Conservation (phyloP, 2,888 invertebrate genomes). For the Sphaerophoria taeniata region DNA sequence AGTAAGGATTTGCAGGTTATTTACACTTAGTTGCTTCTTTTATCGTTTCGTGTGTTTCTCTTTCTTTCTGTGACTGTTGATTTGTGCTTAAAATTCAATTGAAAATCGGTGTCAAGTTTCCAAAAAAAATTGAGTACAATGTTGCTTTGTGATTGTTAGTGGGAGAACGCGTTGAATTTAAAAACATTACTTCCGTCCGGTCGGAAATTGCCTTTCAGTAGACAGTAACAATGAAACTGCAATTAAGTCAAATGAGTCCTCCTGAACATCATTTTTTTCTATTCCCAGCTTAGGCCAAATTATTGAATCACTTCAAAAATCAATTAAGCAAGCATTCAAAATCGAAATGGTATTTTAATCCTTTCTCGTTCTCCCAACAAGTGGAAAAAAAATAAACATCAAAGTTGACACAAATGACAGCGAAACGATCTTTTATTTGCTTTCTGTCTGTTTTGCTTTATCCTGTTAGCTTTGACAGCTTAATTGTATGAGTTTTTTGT, state of each 20-base stretch:
- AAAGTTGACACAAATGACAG: conserved; percentile 4
- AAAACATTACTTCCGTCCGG: too few species aligned
- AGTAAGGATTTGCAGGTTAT: conserved; percentile 55
- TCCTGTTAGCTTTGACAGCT: not conserved
- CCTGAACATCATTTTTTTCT: conserved; percentile 2
- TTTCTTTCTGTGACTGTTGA: conserved; percentile 26
- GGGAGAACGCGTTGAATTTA: too few species aligned
- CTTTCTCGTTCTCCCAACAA: conserved; percentile 15
- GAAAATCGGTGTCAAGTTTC: conserved; percentile 36
- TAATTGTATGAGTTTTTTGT: conserved; percentile 30
- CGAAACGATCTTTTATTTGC: conserved; percentile 2
- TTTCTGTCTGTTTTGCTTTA: conserved; percentile 16
- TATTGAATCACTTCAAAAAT: conserved; percentile 5
- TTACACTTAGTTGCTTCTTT: conserved; percentile 3
- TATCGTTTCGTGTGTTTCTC: not conserved
- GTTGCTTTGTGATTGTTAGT: too few species aligned
- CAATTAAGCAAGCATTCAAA: not conserved
- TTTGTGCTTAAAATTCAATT: conserved; percentile 53
- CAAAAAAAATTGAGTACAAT: not conserved
- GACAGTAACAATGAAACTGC: too few species aligned
- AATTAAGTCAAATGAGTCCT: too few species aligned
- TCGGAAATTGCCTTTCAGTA: too few species aligned
- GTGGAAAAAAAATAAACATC: not conserved
- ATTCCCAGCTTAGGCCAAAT: not conserved
- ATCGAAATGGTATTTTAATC: conserved; percentile 22